phyloP scores from a whole-genome alignment of 1,140 invertebrate genomes.

The Pachyrhynchus sulphureomaculatus region DNA sequence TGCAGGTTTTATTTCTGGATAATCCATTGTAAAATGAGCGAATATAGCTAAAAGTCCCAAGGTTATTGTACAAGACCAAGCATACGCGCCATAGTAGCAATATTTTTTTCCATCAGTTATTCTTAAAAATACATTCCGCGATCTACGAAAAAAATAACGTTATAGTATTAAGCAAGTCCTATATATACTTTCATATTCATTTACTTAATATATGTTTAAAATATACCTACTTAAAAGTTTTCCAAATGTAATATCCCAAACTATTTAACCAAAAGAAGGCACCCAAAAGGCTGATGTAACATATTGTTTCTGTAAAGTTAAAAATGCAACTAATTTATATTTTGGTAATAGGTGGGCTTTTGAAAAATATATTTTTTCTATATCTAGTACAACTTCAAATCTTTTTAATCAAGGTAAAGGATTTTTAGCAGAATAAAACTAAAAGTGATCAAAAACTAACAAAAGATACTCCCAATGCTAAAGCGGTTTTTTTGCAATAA shows the following conservation, averaged over 20 bases:
- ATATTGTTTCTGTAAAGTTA: slow-evolving; percentile 66
- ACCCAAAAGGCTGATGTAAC: slow-evolving; percentile 71
- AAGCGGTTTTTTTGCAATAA: too few species aligned
- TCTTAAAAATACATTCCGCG: slow-evolving; percentile 77
- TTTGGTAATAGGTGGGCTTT: neutral
- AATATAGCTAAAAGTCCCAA: slow-evolving; percentile 73
- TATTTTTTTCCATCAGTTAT: slow-evolving; percentile 82
- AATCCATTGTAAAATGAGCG: slow-evolving; percentile 77
- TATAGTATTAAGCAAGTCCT: too few species aligned
- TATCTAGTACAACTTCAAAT: too few species aligned
- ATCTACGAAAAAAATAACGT: too few species aligned
- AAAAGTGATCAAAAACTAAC: too few species aligned
- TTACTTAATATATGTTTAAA: too few species aligned
- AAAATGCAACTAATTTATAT: slow-evolving; percentile 5
- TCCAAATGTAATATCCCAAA: slow-evolving; percentile 83
- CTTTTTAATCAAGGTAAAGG: too few species aligned
- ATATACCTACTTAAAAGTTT: slow-evolving; percentile 68
- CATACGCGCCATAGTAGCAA: slow-evolving; percentile 80
- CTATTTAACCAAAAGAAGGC: slow-evolving; percentile 84
- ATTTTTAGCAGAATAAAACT: too few species aligned
- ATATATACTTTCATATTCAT: too few species aligned
- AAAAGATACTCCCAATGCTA: too few species aligned
- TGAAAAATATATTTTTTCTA: too few species aligned
- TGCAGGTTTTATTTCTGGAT: slow-evolving; percentile 53
- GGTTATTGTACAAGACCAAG: slow-evolving; percentile 70